Evolutionary conservation across 2,888 invertebrate genomes (phyloP).

Genomic region (Troides aeacus): DNA sequence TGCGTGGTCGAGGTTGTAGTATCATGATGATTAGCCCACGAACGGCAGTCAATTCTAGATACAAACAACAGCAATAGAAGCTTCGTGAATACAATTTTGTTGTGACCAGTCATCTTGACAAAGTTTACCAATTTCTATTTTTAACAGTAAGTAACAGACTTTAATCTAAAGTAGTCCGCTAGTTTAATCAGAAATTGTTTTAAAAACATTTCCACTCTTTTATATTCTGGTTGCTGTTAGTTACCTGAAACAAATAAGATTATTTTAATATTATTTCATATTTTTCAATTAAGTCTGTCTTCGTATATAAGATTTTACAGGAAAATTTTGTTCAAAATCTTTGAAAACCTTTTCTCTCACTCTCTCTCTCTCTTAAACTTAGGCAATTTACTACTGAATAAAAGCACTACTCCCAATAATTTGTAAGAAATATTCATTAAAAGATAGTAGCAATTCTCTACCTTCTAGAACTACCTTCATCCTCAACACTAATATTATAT

Average conservation of each 20-base stretch:
- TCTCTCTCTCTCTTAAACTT: too few relatives aligned
- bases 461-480: too few relatives aligned
- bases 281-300: too few relatives aligned
- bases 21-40: conserved; percentile 77
- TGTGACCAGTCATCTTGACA: conserved; percentile 61
- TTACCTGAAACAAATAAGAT: conserved; percentile 60
- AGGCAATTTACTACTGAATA: too few relatives aligned
- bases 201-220: conserved; percentile 68
- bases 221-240: conserved; percentile 31
- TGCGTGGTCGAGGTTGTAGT: conserved; percentile 75
- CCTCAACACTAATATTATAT: too few relatives aligned
- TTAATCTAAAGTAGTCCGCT: conserved; percentile 70
- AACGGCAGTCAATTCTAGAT: conserved; percentile 60
- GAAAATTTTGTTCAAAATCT: too few relatives aligned
- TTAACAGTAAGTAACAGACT: conserved; percentile 53
- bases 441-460: too few relatives aligned
- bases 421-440: too few relatives aligned
- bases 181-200: conserved; percentile 67
- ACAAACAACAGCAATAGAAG: conserved; percentile 62
- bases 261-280: not conserved
- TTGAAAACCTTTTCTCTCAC: too few relatives aligned
- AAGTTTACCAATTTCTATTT: conserved; percentile 34
- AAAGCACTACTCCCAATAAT: too few relatives aligned
- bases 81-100: conserved; percentile 69
- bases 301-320: too few relatives aligned